Base-by-base conservation (phyloP, 2,113 vertebrate species). In the Rissa tridactyla region DNA sequence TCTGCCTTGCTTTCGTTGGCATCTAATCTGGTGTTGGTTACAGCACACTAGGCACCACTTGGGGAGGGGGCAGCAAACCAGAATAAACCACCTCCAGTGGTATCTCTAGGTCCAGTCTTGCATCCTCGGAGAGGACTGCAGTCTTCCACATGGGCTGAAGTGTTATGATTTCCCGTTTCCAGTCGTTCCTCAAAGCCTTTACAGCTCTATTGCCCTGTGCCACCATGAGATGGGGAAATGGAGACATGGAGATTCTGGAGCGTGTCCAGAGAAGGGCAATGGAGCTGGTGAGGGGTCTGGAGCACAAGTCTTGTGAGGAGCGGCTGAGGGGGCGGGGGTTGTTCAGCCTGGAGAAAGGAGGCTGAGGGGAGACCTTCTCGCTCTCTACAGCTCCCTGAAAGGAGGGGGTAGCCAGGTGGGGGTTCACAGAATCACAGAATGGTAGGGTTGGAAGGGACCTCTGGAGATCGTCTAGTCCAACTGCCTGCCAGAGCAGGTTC, bases 91-190 rank as follows among this genome's bases (percentile, higher is more conserved):
- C n/a, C 20, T 13, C 61, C 25, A 1, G 1, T 2, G 15, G 5
- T 3, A 1, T 4, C 40, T 14, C 20, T 10, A 22, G 23, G 27
- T 38, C 71, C 32, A 30, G 40, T 7, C 0, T 3, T 20, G 18
- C 57, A 5, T 47, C 64, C 60, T 27, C 9, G 2, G 68, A 22
- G 12, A 22, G 38, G 2, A 3, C 21, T 3, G 7, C 0, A 1
- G 2, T 3, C 38, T 46, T 21, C 9, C 30, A 3, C 2, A 0
- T 0, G 4, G 21, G 1, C 36, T 1, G 19, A 8, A 42, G 34
- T 6, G 57, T n/a, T 1, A 15, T 15, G 27, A 23, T 51, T 54
- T 23, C 32, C 42, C 4, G 0, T 65, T 47, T 6, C 66, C 71
- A 30, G 16, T 5, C 0, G 1, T 22, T 21, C 52, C 57, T 75